Evolutionary conservation across 2,888 invertebrate genomes (phyloP), one percentile per base, ranked within the genome.

Genomic region (Embidobia sp.): DNA sequence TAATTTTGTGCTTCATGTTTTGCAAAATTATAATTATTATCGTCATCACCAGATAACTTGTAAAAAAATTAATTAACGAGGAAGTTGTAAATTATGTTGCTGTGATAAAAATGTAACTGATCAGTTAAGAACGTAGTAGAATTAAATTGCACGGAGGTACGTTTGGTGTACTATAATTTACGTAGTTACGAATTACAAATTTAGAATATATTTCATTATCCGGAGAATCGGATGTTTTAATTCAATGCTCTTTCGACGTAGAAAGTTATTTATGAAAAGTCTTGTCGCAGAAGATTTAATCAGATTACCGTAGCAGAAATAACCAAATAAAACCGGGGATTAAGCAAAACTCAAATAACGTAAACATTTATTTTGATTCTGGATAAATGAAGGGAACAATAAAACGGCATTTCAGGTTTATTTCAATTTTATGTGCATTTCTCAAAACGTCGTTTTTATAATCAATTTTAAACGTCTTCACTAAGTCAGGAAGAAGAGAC

Each of bases 171-270:
- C 55, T 15, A 55, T 55, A 40, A 29, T 27, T 42, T 8, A 19
- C 10, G 18, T 19, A 42, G 57, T 55, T 55, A 18, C 19, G n/a
- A 49, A 13, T 51, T 51, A 57, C 29, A 57, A 57, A 57, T 42
- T 42, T 57, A 42, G 57, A 18, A 11, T 57, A 4, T 22, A 57
- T 42, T 31, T 27, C 40, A 42, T 42, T 57, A 42, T 42, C 0
- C n/a, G 7, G 27, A 0, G 18, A 18, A 57, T 42, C 5, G 40
- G 31, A 42, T 31, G 42, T 11, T 42, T 57, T 31, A 42, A 57
- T 57, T 57, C 18, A 37, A 42, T 57, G 37, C 31, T 6, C 51
- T 13, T n/a, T 22, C 1, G 1, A 18, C 49, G 35, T 7, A 8
- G 13, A 7, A 11, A 35, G 29, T 35, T 33, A 29, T 22, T 51